Evolutionary conservation across 1,140 invertebrate species (phyloP).

Genomic region (Wiebesia pumilae): DNA sequence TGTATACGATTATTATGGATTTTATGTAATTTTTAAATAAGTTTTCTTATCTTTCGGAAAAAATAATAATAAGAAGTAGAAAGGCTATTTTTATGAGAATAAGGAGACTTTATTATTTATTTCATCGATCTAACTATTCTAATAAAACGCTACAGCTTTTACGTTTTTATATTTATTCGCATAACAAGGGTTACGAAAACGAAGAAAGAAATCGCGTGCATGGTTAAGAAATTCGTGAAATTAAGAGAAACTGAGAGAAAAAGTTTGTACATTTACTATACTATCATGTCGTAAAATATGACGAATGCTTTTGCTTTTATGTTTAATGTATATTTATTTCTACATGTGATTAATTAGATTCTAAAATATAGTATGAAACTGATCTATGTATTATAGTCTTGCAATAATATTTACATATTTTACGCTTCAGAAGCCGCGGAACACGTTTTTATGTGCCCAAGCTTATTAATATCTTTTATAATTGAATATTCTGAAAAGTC

Average conservation of each 20-base stretch:
- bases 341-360: not conserved
- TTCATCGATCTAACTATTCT: not conserved
- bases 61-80: not conserved
- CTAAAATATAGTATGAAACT: not conserved
- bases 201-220: not conserved
- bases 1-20: not conserved
- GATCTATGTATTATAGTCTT: not conserved
- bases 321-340: not conserved
- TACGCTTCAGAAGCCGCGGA: not conserved
- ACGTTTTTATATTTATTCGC: not conserved
- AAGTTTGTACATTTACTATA: not conserved
- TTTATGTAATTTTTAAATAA: not conserved
- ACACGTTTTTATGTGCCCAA: not conserved
- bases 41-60: not conserved
- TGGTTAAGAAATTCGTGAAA: not conserved
- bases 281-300: not conserved
- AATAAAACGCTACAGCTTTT: not conserved
- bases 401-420: not conserved
- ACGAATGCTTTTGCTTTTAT: conserved; percentile 1
- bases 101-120: not conserved
- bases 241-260: not conserved
- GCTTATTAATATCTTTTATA: not conserved
- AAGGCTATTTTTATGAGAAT: not conserved
- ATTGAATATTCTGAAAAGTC: not conserved
- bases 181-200: not conserved